Evolutionary conservation across 2,888 invertebrate genomes (phyloP).

Genomic region (Dicyrtomina minuta): DNA sequence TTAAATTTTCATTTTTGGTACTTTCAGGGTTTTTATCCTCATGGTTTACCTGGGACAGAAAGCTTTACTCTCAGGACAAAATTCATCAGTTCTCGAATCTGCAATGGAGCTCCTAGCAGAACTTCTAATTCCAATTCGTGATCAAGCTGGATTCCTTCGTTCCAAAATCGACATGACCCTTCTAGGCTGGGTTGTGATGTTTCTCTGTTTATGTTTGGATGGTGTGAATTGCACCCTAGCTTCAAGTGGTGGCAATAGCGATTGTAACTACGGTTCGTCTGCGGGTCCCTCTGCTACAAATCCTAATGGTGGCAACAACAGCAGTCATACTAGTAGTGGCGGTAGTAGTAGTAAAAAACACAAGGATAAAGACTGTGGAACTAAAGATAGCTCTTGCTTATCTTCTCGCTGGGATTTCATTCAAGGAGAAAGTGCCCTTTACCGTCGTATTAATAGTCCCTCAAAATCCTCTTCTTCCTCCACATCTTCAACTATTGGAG

Average conservation of each 20-base stretch:
- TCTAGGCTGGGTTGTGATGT: constrained; percentile 74
- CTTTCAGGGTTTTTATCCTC: constrained; percentile 83
- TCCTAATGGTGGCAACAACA: neutral
- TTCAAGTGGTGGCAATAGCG: constrained; percentile 8
- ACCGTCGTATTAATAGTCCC: constrained; percentile 39
- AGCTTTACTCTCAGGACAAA: constrained; percentile 67
- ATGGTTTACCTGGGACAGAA: constrained; percentile 84
- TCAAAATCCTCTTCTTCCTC: constrained; percentile 29
- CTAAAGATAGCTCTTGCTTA: constrained; percentile 36
- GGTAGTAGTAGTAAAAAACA: constrained; percentile 10
- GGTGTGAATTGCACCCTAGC: constrained; percentile 49
- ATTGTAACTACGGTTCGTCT: too few relatives aligned
- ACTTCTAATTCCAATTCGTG: constrained; percentile 53
- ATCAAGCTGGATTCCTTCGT: constrained; percentile 57
- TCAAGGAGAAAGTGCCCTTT: constrained; percentile 66
- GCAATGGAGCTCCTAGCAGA: constrained; percentile 55
- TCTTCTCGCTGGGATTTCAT: constrained; percentile 84
- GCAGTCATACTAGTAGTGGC: neutral
- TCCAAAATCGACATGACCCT: constrained; percentile 66
- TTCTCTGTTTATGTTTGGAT: constrained; percentile 72
- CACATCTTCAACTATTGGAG: constrained; percentile 37
- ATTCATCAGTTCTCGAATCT: constrained; percentile 55
- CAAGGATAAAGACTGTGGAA: constrained; percentile 35
- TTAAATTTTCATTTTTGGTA: constrained; percentile 49
- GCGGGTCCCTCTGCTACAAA: neutral